phyloP scores from a whole-genome alignment of 2,113 vertebrate species.

The Hypanus sabinus region DNA sequence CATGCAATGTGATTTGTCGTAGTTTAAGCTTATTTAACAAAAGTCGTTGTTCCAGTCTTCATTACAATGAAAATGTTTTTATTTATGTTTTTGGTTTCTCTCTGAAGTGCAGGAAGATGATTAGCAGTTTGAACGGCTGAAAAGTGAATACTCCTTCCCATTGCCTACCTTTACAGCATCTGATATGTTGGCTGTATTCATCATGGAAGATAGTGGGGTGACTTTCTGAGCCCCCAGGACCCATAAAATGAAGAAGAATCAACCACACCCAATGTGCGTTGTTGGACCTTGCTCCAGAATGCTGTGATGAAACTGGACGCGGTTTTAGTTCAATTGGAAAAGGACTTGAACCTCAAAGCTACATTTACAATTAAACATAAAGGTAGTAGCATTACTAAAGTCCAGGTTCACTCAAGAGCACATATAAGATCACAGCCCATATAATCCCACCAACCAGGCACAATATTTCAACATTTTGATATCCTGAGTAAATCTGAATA shows the following conservation, averaged over 20 bases:
- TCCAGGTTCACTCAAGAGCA: not conserved
- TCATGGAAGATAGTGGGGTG: too few species aligned
- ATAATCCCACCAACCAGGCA: not conserved
- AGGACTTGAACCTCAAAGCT: not conserved
- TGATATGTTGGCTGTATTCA: not conserved
- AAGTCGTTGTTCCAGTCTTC: not conserved
- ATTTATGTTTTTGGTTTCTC: not conserved
- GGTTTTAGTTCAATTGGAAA: not conserved
- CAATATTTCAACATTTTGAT: not conserved
- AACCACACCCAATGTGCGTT: not conserved
- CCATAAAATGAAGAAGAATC: not conserved
- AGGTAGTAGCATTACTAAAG: not conserved
- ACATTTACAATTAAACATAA: too few species aligned
- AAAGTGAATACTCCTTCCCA: not conserved
- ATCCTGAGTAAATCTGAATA: not conserved
- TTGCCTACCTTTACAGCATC: not conserved
- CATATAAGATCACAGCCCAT: not conserved
- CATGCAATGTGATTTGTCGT: not conserved
- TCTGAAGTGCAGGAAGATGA: not conserved
- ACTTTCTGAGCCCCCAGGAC: not conserved
- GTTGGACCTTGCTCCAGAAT: not conserved
- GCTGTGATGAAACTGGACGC: not conserved
- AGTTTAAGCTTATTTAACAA: not conserved
- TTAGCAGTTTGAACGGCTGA: not conserved
- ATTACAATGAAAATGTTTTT: not conserved